Conservation (phyloP, 2,888 invertebrate genomes). For the Drosophila eohydei region DNA sequence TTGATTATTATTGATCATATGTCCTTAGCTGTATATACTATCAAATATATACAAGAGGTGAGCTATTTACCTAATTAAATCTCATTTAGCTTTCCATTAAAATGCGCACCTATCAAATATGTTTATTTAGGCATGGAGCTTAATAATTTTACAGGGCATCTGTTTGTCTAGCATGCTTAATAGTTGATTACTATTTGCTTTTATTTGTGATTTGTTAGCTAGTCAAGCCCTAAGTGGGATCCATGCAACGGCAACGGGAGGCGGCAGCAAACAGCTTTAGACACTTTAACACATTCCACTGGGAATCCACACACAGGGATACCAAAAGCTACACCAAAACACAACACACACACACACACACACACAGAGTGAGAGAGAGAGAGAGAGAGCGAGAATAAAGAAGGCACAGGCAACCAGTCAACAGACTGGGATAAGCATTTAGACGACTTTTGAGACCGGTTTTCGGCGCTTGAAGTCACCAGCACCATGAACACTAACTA, state of each 20-base stretch:
- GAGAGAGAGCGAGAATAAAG: background rate
- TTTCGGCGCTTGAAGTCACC: conserved; percentile 58
- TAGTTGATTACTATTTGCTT: conserved; percentile 4
- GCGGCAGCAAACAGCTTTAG: conserved; percentile 70
- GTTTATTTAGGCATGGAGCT: no score
- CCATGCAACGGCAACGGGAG: conserved; percentile 31
- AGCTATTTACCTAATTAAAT: background rate
- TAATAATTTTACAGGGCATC: conserved; percentile 18
- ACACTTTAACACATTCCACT: conserved; percentile 76
- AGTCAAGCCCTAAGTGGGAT: conserved; percentile 24
- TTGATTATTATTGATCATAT: background rate
- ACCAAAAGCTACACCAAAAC: conserved; percentile 27
- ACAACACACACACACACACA: conserved; percentile 21
- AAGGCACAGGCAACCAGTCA: conserved; percentile 26
- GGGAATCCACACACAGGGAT: conserved; percentile 54
- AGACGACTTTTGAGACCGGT: conserved; percentile 73
- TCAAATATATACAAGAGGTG: background rate
- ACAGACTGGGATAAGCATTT: conserved; percentile 58
- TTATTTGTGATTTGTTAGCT: conserved; percentile 49
- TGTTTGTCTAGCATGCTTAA: background rate
- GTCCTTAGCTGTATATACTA: background rate
- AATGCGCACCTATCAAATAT: background rate
- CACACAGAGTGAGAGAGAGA: background rate
- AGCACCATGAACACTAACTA: conserved; percentile 44
- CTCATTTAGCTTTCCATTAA: background rate